Evolutionary conservation across 2,113 vertebrate species (phyloP), one percentile per base, ranked within the genome.

Genomic region (Hyla sarda): DNA sequence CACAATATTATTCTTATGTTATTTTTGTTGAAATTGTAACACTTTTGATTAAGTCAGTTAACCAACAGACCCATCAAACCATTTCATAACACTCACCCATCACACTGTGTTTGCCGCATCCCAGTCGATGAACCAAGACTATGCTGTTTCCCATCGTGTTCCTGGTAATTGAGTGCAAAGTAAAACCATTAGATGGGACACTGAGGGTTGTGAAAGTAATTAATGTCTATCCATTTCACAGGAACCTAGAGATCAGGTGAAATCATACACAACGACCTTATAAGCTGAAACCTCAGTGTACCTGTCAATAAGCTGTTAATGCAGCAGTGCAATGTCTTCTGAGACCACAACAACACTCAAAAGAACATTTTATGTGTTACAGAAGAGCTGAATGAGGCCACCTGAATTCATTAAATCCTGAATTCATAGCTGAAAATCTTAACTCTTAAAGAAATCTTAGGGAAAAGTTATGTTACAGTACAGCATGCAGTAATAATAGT

Each of bases 131-230:
- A 81, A 73, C 48, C 84, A 81, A 72, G 34, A 86, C 77, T 47
- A 52, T n/a, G 72, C 77, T 86, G 54, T 73, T 86, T 81, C 84
- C 67, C 48, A 86, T 86, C 77, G 73, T 86, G 84, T 86, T 81
- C 56, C 84, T 77, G 32, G 76, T 86, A 86, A 86, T 86, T 81
- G 84, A 86, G 84, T 86, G 84, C 84, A 86, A 86, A 45, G 84
- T 86, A 77, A 86, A 86, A 81, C 77, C 69, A 84, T 84, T 76
- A 84, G 54, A 60, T 48, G 41, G 71, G 25, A 37, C 37, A 21
- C 16, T 25, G 80, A 73, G 77, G 84, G 84, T 60, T 81, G 84
- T 56, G 67, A 86, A 86, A 81, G 77, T 77, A 86, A 86, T 86
- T 86, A 86, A 81, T 81, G 52, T 72, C 23, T 81, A 60, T 80